A percentile compares a stretch with the other conserved stretches of the same genome.
phyloP scores from a whole-genome alignment of 2,888 invertebrate genomes.

The Heteromyza rotundicornis region DNA sequence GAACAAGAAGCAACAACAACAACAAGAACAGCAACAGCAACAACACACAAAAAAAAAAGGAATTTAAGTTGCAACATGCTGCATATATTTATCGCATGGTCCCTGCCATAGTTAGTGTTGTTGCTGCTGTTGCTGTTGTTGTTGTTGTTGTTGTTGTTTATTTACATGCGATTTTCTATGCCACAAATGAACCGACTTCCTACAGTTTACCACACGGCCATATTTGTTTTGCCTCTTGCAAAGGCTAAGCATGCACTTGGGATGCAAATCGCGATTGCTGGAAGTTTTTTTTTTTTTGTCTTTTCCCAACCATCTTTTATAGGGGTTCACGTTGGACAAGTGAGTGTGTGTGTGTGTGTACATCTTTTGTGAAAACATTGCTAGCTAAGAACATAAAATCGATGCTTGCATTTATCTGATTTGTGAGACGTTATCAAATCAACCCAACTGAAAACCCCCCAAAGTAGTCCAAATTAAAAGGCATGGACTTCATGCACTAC shows the following conservation, averaged over 20 bases:
- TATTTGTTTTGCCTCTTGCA: constrained; percentile 10
- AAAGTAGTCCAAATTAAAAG: too few relatives aligned
- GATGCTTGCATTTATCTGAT: not conserved
- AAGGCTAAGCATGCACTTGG: not conserved
- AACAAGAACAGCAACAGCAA: constrained; percentile 31
- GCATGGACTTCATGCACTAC: too few relatives aligned
- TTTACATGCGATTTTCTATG: constrained; percentile 18
- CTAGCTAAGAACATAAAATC: not conserved
- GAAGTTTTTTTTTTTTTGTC: not conserved
- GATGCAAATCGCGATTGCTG: not conserved
- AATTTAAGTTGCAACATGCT: constrained; percentile 22
- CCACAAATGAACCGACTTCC: constrained; percentile 18
- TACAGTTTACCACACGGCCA: constrained; percentile 4
- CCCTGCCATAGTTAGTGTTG: constrained; percentile 28
- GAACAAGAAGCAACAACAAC: constrained; percentile 28
- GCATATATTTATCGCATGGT: constrained; percentile 31
- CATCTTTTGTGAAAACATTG: not conserved
- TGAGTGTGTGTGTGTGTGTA: too few relatives aligned
- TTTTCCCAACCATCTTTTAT: not conserved
- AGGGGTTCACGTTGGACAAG: not conserved
- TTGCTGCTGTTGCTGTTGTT: constrained; percentile 13
- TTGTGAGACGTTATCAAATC: too few relatives aligned
- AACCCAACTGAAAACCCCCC: too few relatives aligned
- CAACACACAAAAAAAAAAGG: constrained; percentile 31
- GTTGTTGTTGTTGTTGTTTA: constrained; percentile 14